Percentiles rank a stretch among this genome's conserved stretches.
Evolutionary conservation across 2,888 invertebrate species (phyloP).

Genomic region (Ornithoptera alexandrae): DNA sequence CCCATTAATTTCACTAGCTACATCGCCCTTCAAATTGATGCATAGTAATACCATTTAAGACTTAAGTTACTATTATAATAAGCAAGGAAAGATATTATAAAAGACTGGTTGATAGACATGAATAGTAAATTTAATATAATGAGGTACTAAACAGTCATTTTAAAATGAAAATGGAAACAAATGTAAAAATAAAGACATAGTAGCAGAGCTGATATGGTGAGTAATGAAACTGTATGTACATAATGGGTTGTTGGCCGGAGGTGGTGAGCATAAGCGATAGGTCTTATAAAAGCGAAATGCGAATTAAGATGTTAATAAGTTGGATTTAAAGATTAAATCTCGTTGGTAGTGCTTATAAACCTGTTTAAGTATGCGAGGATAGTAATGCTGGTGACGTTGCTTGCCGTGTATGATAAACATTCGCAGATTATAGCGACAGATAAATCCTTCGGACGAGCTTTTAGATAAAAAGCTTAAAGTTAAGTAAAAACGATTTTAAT

Average conservation of each 20-base stretch:
- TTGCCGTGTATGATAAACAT: slow-evolving; percentile 1
- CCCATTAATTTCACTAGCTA: no score
- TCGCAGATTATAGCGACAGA: slow-evolving; percentile 14
- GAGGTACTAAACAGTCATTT: not conserved
- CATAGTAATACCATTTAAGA: no score
- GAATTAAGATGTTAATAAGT: not conserved
- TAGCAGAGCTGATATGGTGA: slow-evolving; percentile 4
- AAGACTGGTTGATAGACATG: not conserved
- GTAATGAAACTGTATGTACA: slow-evolving; percentile 13
- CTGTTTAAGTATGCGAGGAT: slow-evolving; percentile 8
- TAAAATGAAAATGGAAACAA: slow-evolving; percentile 7
- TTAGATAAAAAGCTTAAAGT: not conserved
- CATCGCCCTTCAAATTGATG: no score
- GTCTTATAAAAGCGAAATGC: not conserved
- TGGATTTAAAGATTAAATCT: slow-evolving; percentile 9
- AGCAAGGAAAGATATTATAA: not conserved
- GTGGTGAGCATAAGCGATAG: not conserved
- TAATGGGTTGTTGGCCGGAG: slow-evolving; percentile 23
- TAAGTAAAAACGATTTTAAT: not conserved
- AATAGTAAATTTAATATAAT: not conserved
- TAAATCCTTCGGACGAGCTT: not conserved
- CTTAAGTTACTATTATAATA: not conserved
- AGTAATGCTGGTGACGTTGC: slow-evolving; percentile 16
- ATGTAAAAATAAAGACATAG: slow-evolving; percentile 11
- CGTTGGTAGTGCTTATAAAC: slow-evolving; percentile 2